Conservation (phyloP, 1,140 invertebrate genomes). For the Panagrolaimus sp. region DNA sequence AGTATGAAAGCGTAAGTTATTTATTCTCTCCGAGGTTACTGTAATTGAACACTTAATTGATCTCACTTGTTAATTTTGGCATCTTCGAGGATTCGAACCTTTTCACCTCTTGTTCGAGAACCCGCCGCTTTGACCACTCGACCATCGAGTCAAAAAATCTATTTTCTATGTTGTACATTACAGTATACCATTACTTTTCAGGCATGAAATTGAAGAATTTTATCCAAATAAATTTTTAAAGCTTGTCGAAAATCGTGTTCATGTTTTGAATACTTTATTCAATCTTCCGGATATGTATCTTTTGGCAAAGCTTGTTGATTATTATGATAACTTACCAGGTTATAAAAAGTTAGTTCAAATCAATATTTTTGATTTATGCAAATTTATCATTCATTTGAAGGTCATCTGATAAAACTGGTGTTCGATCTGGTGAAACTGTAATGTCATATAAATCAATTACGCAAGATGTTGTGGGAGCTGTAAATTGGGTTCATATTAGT, state of each 20-base stretch:
- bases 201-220: slow-evolving; percentile 86
- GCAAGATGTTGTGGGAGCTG: slow-evolving; percentile 85
- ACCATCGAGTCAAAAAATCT: too few species aligned
- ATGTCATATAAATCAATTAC: slow-evolving; percentile 99
- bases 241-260: slow-evolving; percentile 70
- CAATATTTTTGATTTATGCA: not conserved
- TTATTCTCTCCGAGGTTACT: too few species aligned
- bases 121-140: too few species aligned
- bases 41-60: too few species aligned
- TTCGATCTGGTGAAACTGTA: slow-evolving; percentile 81
- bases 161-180: too few species aligned
- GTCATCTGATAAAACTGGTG: slow-evolving; percentile 67
- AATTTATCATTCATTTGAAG: slow-evolving; percentile 42
- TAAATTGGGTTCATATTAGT: slow-evolving; percentile 81
- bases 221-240: slow-evolving; percentile 97
- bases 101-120: too few species aligned
- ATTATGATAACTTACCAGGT: slow-evolving; percentile 80
- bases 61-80: too few species aligned
- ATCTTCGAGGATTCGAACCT: too few species aligned
- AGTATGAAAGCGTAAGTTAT: slow-evolving; percentile 87
- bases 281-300: slow-evolving; percentile 95
- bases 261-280: slow-evolving; percentile 92
- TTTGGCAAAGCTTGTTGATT: slow-evolving; percentile 86
- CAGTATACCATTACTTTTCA: slow-evolving; percentile 62
- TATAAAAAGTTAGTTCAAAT: slow-evolving; percentile 69